Evolutionary conservation across 1,140 invertebrate genomes (phyloP).

Genomic region (Ceratosolen solmsi): DNA sequence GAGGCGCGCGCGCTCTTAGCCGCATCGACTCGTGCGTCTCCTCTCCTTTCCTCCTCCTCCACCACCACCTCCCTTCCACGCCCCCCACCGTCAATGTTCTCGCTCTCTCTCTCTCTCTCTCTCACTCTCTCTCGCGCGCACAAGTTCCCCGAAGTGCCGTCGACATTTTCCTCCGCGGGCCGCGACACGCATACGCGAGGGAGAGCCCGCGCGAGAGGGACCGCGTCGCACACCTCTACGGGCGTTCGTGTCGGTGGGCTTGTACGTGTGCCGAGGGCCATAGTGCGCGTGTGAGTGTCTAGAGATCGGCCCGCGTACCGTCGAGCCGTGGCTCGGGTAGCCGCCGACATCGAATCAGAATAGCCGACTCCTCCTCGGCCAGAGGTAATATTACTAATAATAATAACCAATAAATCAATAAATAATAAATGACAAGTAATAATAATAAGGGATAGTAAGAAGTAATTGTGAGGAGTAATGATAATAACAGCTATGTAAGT

Average conservation of each 20-base stretch:
- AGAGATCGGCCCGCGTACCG: too few relatives aligned
- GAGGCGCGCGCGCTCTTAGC: too few relatives aligned
- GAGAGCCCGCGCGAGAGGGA: conserved; percentile 21
- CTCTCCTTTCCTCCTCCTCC: too few relatives aligned
- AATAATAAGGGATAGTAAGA: too few relatives aligned
- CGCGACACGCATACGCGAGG: conserved; percentile 29
- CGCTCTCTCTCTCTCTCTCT: conserved; percentile 31
- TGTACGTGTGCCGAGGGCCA: neutral
- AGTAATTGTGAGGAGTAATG: too few relatives aligned
- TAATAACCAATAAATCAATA: neutral
- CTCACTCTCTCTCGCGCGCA: conserved; percentile 43
- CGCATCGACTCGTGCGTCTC: too few relatives aligned
- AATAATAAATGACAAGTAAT: too few relatives aligned
- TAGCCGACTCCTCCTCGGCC: neutral
- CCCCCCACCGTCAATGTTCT: neutral
- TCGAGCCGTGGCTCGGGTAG: neutral
- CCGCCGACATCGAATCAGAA: neutral
- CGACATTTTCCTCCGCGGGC: conserved; percentile 29
- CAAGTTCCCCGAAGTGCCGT: conserved; percentile 52
- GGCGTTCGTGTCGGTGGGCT: neutral
- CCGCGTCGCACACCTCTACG: neutral
- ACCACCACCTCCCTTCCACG: conserved; percentile 6
- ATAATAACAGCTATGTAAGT: too few relatives aligned
- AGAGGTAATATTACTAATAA: neutral
- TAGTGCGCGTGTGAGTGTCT: neutral